Conservation (phyloP, 2,113 vertebrate genomes). For the Nansenia antarctica region DNA sequence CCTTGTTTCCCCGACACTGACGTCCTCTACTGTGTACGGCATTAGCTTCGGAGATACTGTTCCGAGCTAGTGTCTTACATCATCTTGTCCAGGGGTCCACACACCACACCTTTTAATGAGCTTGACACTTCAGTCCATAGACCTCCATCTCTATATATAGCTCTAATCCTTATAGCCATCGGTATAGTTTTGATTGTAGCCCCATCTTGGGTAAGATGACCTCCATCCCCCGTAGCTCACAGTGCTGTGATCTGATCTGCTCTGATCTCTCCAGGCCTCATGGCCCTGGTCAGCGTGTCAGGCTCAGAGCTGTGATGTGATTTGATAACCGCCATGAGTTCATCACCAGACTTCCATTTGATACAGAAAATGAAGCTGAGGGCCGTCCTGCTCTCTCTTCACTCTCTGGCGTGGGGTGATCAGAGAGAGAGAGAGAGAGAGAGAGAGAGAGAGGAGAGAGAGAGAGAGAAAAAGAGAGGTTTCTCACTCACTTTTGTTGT, state of each 20-base stretch:
- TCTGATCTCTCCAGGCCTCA: background rate
- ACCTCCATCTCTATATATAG: background rate
- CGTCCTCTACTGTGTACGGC: background rate
- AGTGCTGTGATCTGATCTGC: background rate
- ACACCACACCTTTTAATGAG: background rate
- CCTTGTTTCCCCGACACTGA: background rate
- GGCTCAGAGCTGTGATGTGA: background rate
- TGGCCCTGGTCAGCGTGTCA: background rate
- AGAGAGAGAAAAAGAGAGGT: background rate
- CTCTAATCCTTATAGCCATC: too few relatives aligned
- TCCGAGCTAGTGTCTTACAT: background rate
- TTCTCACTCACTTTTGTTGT: background rate
- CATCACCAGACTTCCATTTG: background rate
- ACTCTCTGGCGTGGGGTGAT: background rate
- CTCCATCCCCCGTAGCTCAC: background rate
- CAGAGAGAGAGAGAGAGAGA: background rate
- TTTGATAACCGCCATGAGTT: background rate
- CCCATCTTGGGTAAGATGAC: background rate
- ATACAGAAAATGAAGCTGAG: too few relatives aligned
- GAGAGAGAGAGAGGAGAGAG: background rate
- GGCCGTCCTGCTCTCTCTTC: background rate
- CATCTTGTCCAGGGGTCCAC: background rate
- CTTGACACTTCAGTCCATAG: background rate
- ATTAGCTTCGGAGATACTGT: background rate
- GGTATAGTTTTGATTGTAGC: background rate